Evolutionary conservation across 1,140 invertebrate genomes (phyloP), one percentile per base, ranked within the genome.

Genomic region (Mamestra configurata): DNA sequence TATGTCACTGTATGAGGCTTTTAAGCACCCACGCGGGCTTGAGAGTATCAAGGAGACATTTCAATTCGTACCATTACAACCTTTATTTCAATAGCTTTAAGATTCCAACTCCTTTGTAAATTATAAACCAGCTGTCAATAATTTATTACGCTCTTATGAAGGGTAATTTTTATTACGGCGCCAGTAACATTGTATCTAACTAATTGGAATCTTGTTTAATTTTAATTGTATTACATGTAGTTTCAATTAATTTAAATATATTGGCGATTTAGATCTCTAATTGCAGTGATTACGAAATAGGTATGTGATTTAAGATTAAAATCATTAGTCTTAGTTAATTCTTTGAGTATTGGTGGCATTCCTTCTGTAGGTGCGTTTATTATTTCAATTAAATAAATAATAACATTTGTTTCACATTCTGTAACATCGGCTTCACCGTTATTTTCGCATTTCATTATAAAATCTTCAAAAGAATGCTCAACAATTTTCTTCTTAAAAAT

Each of bases 131-230:
- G 71, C 53, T 75, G 71, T 75, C 71, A 53, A 68, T 77, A 40
- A 68, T 77, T 77, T 77, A 77, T 77, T 53, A 77, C 61, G 27
- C 61, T 49, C 27, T 77, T 77, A 68, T 77, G 73, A 77, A 66
- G 46, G 49, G 61, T 77, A 77, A 77, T 77, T 77, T 77, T 77
- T 64, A 53, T 77, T 40, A 27, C 24, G 61, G 43, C 49, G 46
- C 46, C 43, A 53, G 61, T 46, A 77, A 68, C 61, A 77, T 66
- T 53, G 57, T 77, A 46, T 77, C 24, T 53, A 24, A 51, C 59
- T 77, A 77, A 77, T 77, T 77, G 73, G 71, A 75, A 24, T 57
- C 71, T 75, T 66, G 73, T 77, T 64, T 77, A 24, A 46, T 31
- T 75, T 61, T 77, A 66, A 77, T 77, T 66, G 68, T 72, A 70